Evolutionary conservation across 2,113 vertebrate genomes (phyloP), one percentile per base, ranked within the genome.

Genomic region (Hydrolagus affinis): DNA sequence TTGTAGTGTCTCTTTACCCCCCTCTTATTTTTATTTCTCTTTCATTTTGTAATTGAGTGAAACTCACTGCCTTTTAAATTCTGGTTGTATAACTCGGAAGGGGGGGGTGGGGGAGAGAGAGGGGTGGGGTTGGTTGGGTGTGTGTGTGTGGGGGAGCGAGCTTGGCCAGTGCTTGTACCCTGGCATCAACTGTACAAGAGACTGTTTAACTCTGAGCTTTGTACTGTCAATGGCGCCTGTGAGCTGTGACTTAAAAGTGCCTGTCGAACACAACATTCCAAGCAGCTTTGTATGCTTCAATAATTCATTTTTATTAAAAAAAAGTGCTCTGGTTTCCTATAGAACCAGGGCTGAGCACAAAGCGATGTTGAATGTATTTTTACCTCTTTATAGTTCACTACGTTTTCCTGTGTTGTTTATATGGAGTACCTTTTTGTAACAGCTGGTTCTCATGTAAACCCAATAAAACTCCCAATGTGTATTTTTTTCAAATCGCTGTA

Each of bases 361-460:
- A 93, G 92, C 94, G 93, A 95, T 94, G 94, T 96, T 98, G 96
- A 99, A 99, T 99, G 97, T 98, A 98, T 93, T 94, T 95, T 95
- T 95, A 90, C 85, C 60, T 71, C 88, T 88, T 66, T 93, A 92
- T 92, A 95, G 95, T 96, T 96, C 92, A 97, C 96, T 98, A 97
- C 95, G 95, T 66, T 95, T 93, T 94, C 96, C 90, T 93, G 91
- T 95, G 96, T 96, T 96, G 95, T 96, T 98, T 96, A 95, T 97
- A 96, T 96, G 94, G 95, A 94, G 87, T 88, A 87, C 87, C 89
- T 80, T 85, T 94, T 98, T 98, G 96, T 98, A 98, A 98, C 94
- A 94, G 97, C 95, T 98, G 96, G 97, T 98, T 98, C 95, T 96
- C 97, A 96, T 98, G 98, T 95, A 95, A 97, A 96, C 96, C n/a